Percentiles rank a stretch among this genome's conserved stretches.
These are phyloP conservation scores for Arvicanthis niloticus DNA, from an alignment of 2,113 vertebrate species.

Conservation along the genomic window DNA sequence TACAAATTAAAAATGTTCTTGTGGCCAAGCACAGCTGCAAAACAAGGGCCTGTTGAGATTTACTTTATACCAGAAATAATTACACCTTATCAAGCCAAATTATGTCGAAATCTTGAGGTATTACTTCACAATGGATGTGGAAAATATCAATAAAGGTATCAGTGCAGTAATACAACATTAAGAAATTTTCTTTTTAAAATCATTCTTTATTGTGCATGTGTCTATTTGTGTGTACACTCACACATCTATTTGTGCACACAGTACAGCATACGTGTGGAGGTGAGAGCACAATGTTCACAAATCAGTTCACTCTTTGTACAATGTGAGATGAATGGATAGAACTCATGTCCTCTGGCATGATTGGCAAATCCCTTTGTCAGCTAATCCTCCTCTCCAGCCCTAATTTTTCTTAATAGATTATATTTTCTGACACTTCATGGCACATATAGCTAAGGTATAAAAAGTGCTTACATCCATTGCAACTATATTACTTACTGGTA, in stretches of 20 bases:
- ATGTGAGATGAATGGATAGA: neutral
- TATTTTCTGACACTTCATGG: neutral
- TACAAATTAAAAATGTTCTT: neutral
- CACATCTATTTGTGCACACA: neutral
- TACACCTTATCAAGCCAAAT: neutral
- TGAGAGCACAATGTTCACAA: neutral
- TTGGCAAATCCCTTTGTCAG: too few species aligned
- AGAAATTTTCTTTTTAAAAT: neutral
- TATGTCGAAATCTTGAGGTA: neutral
- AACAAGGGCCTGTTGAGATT: neutral
- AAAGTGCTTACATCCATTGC: neutral
- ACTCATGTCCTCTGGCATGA: rapidly evolving
- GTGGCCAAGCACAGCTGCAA: neutral
- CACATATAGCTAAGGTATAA: neutral
- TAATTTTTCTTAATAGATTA: neutral
- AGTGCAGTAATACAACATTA: neutral
- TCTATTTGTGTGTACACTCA: neutral
- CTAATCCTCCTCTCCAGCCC: too few species aligned
- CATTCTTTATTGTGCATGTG: neutral
- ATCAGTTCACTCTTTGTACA: neutral
- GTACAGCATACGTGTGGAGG: neutral
- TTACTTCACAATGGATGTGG: neutral
- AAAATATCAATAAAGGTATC: neutral
- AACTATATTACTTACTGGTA: neutral
- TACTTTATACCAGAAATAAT: neutral